Evolutionary conservation across 1,140 invertebrate species (phyloP), one percentile per base, ranked within the genome.

Genomic region (Psilanteris sp.): DNA sequence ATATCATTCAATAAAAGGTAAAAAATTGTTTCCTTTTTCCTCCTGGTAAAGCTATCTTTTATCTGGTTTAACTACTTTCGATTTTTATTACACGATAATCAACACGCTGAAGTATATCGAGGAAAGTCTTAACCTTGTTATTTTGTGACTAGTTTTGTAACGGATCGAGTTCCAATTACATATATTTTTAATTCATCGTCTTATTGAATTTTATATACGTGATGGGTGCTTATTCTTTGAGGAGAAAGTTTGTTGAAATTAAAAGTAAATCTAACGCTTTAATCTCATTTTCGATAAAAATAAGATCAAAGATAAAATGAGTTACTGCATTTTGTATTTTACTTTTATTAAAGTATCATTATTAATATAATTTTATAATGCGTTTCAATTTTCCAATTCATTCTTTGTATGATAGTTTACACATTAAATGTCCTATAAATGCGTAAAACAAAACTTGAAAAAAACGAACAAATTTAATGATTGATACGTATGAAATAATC

Each of bases 31-130:
- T n/a, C n/a, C n/a, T n/a, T n/a, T n/a, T n/a, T n/a, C n/a, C n/a
- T n/a, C n/a, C n/a, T n/a, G n/a, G n/a, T 34, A 11, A 48, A 7
- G 4, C 34, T 24, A 36, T n/a, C 54, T 57, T 62, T 62, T 31
- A 50, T 72, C 68, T 32, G 68, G 57, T 72, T 72, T 57, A 37
- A 59, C 52, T 66, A 73, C 70, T 73, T 73, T 73, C 70, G 31
- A 41, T 66, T 73, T 73, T 73, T 66, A 66, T 15, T 15, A 8
- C 6, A 24, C 39, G 13, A 36, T 29, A 39, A 68, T 34, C 20
- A 10, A 20, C 10, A 27, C 31, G 1, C 9, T 7, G 5, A 4
- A 22, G 32, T 7, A 15, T 16, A 55, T 59, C 39, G 34, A 59
- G 29, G 46, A 61, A 67, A 67, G 41, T 41, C 52, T 73, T 73